Conservation (phyloP, 2,797 vertebrate genomes). For the Aldrovandia affinis region DNA sequence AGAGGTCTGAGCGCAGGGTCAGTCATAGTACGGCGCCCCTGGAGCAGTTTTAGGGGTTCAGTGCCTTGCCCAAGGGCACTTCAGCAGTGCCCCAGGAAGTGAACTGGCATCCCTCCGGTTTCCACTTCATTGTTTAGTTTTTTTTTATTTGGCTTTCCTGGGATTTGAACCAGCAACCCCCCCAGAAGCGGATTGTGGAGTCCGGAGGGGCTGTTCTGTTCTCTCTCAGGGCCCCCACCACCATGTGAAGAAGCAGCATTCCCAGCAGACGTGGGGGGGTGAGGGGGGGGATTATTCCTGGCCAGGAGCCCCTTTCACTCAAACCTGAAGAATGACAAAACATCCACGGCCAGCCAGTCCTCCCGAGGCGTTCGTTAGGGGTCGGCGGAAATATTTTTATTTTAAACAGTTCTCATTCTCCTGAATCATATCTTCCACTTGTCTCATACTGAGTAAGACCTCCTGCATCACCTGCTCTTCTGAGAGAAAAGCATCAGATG, state of each 20-base stretch:
- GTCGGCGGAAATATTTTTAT: background rate
- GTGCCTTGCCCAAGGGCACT: too few species aligned
- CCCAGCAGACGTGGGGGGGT: background rate
- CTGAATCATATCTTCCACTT: background rate
- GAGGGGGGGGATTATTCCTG: background rate
- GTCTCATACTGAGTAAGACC: background rate
- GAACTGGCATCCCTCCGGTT: too few species aligned
- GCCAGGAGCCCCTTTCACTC: background rate
- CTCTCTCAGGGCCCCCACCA: background rate
- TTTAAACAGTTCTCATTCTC: constrained; percentile 10
- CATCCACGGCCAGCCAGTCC: background rate
- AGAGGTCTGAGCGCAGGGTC: too few species aligned
- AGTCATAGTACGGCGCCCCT: too few species aligned
- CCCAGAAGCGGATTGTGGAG: background rate
- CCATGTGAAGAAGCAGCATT: background rate
- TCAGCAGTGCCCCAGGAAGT: too few species aligned
- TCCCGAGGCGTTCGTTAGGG: constrained; percentile 13
- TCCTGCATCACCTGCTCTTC: background rate
- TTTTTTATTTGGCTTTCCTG: too few species aligned
- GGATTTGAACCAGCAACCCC: too few species aligned
- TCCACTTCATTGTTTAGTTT: too few species aligned
- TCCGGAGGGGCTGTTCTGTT: background rate
- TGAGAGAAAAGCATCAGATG: background rate
- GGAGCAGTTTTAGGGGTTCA: too few species aligned
- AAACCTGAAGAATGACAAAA: background rate